Evolutionary conservation across 2,797 vertebrate genomes (phyloP).

Genomic region (Ispidina lecontei): DNA sequence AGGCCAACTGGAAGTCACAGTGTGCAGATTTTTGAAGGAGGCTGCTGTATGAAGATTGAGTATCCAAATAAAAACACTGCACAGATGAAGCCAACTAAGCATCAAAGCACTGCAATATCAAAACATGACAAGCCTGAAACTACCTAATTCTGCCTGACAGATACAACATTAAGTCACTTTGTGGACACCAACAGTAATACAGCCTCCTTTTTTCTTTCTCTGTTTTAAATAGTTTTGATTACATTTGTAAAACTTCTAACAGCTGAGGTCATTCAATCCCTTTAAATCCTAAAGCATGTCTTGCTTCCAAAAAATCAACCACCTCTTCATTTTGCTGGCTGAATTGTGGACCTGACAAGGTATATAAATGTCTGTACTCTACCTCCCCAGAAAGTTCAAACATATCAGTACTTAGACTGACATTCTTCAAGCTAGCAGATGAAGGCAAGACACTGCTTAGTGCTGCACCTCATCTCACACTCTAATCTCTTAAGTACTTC

Average conservation of each 20-base stretch:
- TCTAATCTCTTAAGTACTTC: not conserved
- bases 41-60: not conserved
- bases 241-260: not conserved
- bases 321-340: not conserved
- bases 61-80: not conserved
- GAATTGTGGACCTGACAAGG: not conserved
- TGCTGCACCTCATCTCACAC: not conserved
- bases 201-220: not conserved
- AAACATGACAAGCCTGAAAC: not conserved
- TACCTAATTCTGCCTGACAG: not conserved
- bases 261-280: not conserved
- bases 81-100: not conserved
- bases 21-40: not conserved
- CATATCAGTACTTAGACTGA: not conserved
- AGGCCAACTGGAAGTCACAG: not conserved
- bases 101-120: not conserved
- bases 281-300: not conserved
- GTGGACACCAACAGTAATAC: not conserved
- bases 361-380: not conserved
- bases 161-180: not conserved
- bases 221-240: not conserved
- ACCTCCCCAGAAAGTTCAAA: not conserved
- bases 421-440: not conserved
- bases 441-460: not conserved
- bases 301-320: not conserved